Base-by-base conservation (phyloP, 2,888 invertebrate species). In the Eupeodes luniger region DNA sequence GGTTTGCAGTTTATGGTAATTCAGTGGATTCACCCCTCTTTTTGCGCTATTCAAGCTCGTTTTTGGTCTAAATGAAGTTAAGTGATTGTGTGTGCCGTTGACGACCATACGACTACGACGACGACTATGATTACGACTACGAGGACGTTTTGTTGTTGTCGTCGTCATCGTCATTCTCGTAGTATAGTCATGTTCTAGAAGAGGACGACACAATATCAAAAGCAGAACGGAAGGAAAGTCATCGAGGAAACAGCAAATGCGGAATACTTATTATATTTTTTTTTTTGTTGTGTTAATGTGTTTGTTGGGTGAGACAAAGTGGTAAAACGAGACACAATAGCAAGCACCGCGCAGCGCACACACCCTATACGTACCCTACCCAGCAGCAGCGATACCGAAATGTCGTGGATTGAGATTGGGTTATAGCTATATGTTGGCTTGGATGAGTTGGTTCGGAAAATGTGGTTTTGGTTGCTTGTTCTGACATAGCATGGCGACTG, bases 1-100 rank as follows among this genome's bases (percentile, higher is more conserved):
- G 53, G 69, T 80, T 66, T 84, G 80, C 84, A 87, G 75, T 83
- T 84, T 87, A 87, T 84, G 87, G 70, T 84, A 87, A 87, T 87
- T 87, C 83, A 70, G 51, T 82, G 72, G 80, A 70, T 79, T 87
- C 74, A 82, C 79, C 70, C 57, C 51, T 40, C 5, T 40, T 40
- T 64, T 59, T 27, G 27, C 27, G 78, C 57, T 40, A 82, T 79
- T 83, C 75, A 67, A 75, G 64, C 75, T 62, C 36, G 62, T 69
- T 78, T 78, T 72, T 44, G 67, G 51, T 76, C 74, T 82, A 80
- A 87, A 83, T 77, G 84, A 87, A 87, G 72, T 87, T 72, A 84
- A 81, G 77, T 83, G 86, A 83, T 79, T 83, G 75, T 83, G 74
- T 86, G 79, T 16, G 49, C 16, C 14, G 34, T 34, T 70, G 69